Evolutionary conservation across 2,113 vertebrate genomes (phyloP).

Genomic region (Corythoichthys intestinalis): DNA sequence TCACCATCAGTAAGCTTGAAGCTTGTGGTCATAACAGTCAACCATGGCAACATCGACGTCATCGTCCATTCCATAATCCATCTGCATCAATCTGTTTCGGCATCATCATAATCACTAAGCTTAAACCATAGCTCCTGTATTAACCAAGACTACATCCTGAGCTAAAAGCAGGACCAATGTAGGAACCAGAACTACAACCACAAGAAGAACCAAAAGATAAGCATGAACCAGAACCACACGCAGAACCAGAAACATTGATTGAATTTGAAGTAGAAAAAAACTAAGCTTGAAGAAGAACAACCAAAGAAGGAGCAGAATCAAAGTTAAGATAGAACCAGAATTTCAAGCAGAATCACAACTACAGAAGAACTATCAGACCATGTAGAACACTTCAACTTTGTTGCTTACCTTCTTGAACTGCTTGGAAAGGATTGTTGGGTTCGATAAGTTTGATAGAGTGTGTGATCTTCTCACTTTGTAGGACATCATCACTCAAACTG

Average conservation of each 20-base stretch:
- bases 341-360: neutral
- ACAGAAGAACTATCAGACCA: neutral
- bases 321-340: neutral
- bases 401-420: constrained; percentile 93
- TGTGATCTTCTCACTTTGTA: constrained; percentile 98
- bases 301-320: neutral
- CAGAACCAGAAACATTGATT: neutral
- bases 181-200: neutral
- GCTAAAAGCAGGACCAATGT: neutral
- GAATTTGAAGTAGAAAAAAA: neutral
- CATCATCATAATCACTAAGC: neutral
- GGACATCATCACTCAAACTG: constrained; percentile 93
- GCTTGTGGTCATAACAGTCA: neutral
- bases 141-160: neutral
- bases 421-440: constrained; percentile 96
- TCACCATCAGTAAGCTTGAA: neutral
- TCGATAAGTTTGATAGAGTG: constrained; percentile 97
- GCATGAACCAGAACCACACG: neutral
- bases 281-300: neutral
- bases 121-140: too few relatives aligned
- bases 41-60: constrained; percentile 5
- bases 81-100: neutral
- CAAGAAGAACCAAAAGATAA: neutral
- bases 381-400: neutral
- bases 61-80: neutral